phyloP scores from a whole-genome alignment of 2,113 vertebrate species.

The Lepidothrix coronata region DNA sequence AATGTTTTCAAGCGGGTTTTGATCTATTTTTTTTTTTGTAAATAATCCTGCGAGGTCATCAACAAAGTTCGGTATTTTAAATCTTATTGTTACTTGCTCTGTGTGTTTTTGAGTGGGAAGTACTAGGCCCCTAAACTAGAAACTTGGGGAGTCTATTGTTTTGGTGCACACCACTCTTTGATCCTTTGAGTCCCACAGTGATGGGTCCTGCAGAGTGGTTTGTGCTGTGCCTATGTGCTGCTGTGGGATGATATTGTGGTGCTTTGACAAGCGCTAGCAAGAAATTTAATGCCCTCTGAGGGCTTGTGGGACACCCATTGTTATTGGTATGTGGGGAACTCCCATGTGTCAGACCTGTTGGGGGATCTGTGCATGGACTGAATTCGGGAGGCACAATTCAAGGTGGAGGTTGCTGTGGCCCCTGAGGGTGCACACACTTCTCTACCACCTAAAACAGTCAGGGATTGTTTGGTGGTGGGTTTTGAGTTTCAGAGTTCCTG shows the following conservation, averaged over 20 bases:
- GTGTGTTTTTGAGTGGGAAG: background rate
- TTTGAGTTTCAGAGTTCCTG: background rate
- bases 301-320: slow-evolving; percentile 5
- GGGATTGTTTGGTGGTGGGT: background rate
- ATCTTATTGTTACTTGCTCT: background rate
- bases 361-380: background rate
- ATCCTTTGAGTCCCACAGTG: slow-evolving; percentile 10
- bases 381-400: background rate
- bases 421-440: background rate
- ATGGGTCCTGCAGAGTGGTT: slow-evolving; percentile 50
- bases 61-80: background rate
- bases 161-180: slow-evolving; percentile 41
- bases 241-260: slow-evolving; percentile 23
- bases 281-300: slow-evolving; percentile 32
- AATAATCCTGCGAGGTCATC: background rate
- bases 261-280: slow-evolving; percentile 49
- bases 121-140: background rate
- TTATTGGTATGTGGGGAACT: background rate
- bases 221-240: slow-evolving; percentile 2
- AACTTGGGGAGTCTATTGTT: slow-evolving; percentile 57
- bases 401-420: background rate
- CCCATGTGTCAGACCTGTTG: background rate
- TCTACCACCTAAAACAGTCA: background rate
- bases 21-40: background rate
- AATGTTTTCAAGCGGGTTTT: background rate